These are phyloP conservation scores for Atta colombica DNA, from an alignment of 1,140 invertebrate species.

Conservation along the genomic window DNA sequence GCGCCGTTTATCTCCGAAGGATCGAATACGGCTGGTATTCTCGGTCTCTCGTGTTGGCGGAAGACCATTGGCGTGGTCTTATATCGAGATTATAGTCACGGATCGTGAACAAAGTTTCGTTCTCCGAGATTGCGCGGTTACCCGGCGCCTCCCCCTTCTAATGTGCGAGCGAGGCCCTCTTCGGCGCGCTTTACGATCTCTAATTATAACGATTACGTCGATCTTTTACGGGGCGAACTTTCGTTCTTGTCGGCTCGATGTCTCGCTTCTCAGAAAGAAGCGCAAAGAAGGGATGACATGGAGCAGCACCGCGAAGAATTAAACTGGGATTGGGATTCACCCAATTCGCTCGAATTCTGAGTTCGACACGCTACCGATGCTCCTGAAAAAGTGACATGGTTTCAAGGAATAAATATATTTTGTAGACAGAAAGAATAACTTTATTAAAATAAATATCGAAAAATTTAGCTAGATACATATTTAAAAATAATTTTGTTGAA, in stretches of 20 bases:
- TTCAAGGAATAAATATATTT: slow-evolving; percentile 5
- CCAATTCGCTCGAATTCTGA: slow-evolving; percentile 46
- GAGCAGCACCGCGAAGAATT: slow-evolving; percentile 29
- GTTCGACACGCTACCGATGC: not conserved
- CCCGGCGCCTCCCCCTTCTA: slow-evolving; percentile 13
- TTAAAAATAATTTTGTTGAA: no score
- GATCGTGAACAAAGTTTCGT: slow-evolving; percentile 68
- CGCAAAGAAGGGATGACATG: slow-evolving; percentile 17
- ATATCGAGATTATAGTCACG: slow-evolving; percentile 67
- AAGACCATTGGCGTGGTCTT: slow-evolving; percentile 20
- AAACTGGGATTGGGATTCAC: slow-evolving; percentile 10
- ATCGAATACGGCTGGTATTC: slow-evolving; percentile 28
- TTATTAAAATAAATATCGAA: no score
- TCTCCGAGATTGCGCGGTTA: slow-evolving; percentile 1
- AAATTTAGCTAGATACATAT: no score
- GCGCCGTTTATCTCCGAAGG: slow-evolving; percentile 8
- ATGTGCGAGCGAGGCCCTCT: slow-evolving; percentile 55
- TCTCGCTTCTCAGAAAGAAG: slow-evolving; percentile 62
- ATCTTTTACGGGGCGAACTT: slow-evolving; percentile 69
- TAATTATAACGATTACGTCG: slow-evolving; percentile 76
- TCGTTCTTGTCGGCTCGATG: slow-evolving; percentile 61
- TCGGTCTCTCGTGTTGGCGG: not conserved
- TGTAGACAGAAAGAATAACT: not conserved
- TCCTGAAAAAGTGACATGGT: slow-evolving; percentile 14
- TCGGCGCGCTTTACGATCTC: slow-evolving; percentile 73